Base-by-base conservation (phyloP, 2,113 vertebrate genomes). In the Stegastes partitus region DNA sequence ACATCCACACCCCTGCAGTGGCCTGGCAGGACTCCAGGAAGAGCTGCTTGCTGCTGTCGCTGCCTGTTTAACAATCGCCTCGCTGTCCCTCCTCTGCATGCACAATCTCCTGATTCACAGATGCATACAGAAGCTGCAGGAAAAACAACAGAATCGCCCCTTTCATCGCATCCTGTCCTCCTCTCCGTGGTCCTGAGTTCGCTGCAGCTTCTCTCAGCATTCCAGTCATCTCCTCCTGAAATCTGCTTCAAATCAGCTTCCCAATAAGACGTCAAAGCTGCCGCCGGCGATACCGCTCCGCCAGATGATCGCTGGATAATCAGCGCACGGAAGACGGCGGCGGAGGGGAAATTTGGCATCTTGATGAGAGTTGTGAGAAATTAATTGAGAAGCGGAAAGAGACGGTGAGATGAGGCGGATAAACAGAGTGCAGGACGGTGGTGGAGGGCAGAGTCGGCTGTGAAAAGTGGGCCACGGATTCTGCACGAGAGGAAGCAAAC, bases 21-120 rank as follows among this genome's bases (percentile, higher is more conserved):
- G 65, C 34, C 86, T 88, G 90, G 80, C 81, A 21, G 8, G 15
- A 15, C 54, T 84, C 87, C 89, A 83, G 77, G 57, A 68, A 10
- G 78, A 62, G 63, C 63, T 80, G 69, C 69, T 79, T 77, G 64
- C 58, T 49, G 65, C 79, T 64, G 74, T 69, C 31, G 14, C 87
- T 58, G 62, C 25, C 61, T 78, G 58, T 73, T 77, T 22, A 69
- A 80, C 80, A 67, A 75, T 71, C 49, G 0, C 55, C 18, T 58
- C 0, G 4, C 78, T 45, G 25, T 53, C 67, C 28, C n/a, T 79
- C 9, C 26, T 37, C 59, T 2, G 45, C 25, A 79, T 22, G 44
- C 31, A 49, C 50, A 77, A 66, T 64, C 45, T 54, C 26, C 47
- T 14, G 16, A 69, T 59, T 45, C 72, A 63, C 5, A 22, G 5